A percentile compares a stretch with the other conserved stretches of the same genome.
Conservation (phyloP, 53 echinoderm and acorn worm species). For the Actinopyga echinites region DNA sequence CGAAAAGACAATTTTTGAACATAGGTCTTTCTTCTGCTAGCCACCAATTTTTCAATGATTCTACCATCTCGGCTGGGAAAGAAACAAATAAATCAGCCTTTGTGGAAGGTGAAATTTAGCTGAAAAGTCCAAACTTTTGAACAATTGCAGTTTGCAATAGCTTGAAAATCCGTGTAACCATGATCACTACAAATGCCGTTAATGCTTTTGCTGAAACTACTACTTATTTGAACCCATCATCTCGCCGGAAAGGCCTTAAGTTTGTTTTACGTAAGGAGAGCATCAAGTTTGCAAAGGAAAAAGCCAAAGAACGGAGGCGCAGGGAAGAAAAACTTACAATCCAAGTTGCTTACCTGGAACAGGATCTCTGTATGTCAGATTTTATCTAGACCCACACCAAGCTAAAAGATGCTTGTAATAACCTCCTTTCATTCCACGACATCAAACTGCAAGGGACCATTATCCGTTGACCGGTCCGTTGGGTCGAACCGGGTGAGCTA, state of each 20-base stretch:
- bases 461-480: not conserved
- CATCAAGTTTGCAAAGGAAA: not conserved
- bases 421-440: too few relatives aligned
- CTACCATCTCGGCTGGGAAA: too few relatives aligned
- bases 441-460: too few relatives aligned
- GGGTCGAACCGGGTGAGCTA: not conserved
- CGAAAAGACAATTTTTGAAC: too few relatives aligned
- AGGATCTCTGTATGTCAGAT: not conserved
- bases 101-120: too few relatives aligned
- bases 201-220: not conserved
- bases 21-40: too few relatives aligned
- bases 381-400: not conserved
- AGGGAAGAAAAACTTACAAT: not conserved
- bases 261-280: not conserved
- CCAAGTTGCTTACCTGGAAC: not conserved
- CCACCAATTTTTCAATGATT: too few relatives aligned
- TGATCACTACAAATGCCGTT: not conserved
- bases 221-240: not conserved
- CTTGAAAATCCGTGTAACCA: too few relatives aligned
- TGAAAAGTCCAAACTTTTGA: too few relatives aligned
- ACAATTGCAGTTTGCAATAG: too few relatives aligned
- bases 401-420: not conserved
- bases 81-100: too few relatives aligned
- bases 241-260: not conserved
- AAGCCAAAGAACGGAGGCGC: not conserved